These are phyloP conservation scores for Euplagia quadripunctaria DNA, from an alignment of 2,888 invertebrate species.

Conservation along the genomic window DNA sequence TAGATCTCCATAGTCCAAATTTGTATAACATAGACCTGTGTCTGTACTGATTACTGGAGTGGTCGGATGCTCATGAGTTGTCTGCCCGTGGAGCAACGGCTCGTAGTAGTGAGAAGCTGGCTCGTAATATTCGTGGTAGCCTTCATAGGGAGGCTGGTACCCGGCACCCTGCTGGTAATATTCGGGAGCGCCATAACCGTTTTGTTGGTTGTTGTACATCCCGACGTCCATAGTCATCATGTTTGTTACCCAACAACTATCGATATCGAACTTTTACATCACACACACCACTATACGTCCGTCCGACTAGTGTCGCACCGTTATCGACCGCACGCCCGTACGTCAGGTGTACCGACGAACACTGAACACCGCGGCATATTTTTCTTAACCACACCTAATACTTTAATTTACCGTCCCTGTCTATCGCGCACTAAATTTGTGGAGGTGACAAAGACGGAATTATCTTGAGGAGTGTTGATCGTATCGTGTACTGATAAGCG, in stretches of 20 bases:
- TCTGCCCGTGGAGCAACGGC: slow-evolving; percentile 78
- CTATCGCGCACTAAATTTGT: slow-evolving; percentile 49
- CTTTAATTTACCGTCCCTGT: slow-evolving; percentile 69
- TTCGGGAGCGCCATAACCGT: slow-evolving; percentile 83
- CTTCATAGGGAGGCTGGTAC: slow-evolving; percentile 80
- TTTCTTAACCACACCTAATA: slow-evolving; percentile 79
- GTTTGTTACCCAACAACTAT: slow-evolving; percentile 77
- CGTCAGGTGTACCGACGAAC: slow-evolving; percentile 77
- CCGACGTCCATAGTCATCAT: slow-evolving; percentile 95
- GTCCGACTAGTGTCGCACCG: slow-evolving; percentile 63
- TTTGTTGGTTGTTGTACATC: slow-evolving; percentile 91
- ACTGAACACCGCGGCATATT: slow-evolving; percentile 73
- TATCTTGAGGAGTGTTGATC: slow-evolving; percentile 63
- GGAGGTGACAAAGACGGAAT: slow-evolving; percentile 64
- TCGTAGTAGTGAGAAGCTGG: slow-evolving; percentile 85
- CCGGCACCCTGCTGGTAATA: slow-evolving; percentile 85
- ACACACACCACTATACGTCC: slow-evolving; percentile 80
- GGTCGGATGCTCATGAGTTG: slow-evolving; percentile 79
- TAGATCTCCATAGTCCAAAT: slow-evolving; percentile 91
- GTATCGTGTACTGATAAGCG: slow-evolving; percentile 72
- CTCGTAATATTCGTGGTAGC: slow-evolving; percentile 82
- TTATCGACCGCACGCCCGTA: slow-evolving; percentile 76
- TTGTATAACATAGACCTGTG: slow-evolving; percentile 95
- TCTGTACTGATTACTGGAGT: slow-evolving; percentile 93
- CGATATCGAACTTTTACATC: slow-evolving; percentile 74